These are phyloP conservation scores for Lates calcarifer DNA, from an alignment of 2,113 vertebrate genomes.

Conservation along the genomic window DNA sequence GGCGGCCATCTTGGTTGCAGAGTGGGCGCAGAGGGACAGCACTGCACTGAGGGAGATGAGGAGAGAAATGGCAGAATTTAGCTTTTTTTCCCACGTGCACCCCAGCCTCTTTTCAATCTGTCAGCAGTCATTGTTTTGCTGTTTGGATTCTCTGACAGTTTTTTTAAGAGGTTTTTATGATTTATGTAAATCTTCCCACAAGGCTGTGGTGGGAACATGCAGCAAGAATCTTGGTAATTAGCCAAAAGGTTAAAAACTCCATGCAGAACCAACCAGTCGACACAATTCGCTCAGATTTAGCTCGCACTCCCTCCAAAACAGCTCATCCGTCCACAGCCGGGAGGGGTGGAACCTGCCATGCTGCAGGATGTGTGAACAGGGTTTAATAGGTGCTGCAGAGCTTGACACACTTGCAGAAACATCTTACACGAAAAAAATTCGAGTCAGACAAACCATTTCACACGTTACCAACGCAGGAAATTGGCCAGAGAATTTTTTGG, in stretches of 20 bases:
- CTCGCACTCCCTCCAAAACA: no score
- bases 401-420: not conserved
- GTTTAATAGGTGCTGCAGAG: slow-evolving; percentile 7
- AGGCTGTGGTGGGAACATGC: not conserved
- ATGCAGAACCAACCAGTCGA: no score
- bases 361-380: not conserved
- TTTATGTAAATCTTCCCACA: not conserved
- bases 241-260: no score
- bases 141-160: not conserved
- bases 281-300: no score
- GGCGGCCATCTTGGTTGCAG: slow-evolving; percentile 45
- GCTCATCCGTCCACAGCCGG: no score
- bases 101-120: slow-evolving; percentile 1
- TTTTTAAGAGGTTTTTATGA: no score
- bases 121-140: not conserved
- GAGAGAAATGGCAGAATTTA: not conserved
- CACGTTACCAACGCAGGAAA: not conserved
- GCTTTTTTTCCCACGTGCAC: not conserved
- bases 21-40: not conserved
- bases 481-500: not conserved
- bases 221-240: no score
- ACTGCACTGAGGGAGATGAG: not conserved
- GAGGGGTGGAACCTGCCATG: not conserved
- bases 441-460: slow-evolving; percentile 26
- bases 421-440: not conserved